Conservation (phyloP, 2,888 invertebrate genomes). For the Ceramica pisi region DNA sequence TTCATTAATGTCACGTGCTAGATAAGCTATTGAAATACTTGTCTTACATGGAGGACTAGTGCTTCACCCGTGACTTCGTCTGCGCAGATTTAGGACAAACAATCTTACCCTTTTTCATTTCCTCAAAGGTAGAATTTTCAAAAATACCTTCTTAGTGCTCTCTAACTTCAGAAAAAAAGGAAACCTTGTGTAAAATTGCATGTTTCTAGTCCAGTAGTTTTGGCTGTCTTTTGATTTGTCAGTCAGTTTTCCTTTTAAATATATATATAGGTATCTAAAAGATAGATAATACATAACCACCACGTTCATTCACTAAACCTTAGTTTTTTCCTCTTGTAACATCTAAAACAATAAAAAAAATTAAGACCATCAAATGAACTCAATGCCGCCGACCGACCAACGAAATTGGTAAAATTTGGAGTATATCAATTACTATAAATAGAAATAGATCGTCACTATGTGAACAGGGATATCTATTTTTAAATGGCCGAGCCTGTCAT, state of each 20-base stretch:
- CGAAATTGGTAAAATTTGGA: conserved; percentile 65
- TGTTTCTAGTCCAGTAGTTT: no score
- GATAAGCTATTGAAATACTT: neutral
- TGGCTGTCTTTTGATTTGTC: no score
- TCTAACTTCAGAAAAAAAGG: no score
- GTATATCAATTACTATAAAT: conserved; percentile 67
- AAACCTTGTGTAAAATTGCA: no score
- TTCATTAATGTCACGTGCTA: neutral
- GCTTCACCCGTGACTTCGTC: no score
- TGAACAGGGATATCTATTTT: conserved; percentile 63
- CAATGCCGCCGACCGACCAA: conserved; percentile 50
- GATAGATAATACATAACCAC: neutral
- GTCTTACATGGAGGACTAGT: no score
- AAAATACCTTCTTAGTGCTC: no score
- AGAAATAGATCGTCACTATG: conserved; percentile 61
- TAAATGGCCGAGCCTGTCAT: conserved; percentile 55
- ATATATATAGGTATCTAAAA: no score
- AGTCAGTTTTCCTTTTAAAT: no score
- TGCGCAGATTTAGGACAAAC: no score
- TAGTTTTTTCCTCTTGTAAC: conserved; percentile 17
- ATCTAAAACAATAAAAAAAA: conserved; percentile 40
- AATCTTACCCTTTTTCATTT: no score
- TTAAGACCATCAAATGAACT: conserved; percentile 45
- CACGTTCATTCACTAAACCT: conserved; percentile 1
- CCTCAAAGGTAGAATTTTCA: no score